Base-by-base conservation (phyloP, 1,140 invertebrate genomes). In the Leptinotarsa defecta region DNA sequence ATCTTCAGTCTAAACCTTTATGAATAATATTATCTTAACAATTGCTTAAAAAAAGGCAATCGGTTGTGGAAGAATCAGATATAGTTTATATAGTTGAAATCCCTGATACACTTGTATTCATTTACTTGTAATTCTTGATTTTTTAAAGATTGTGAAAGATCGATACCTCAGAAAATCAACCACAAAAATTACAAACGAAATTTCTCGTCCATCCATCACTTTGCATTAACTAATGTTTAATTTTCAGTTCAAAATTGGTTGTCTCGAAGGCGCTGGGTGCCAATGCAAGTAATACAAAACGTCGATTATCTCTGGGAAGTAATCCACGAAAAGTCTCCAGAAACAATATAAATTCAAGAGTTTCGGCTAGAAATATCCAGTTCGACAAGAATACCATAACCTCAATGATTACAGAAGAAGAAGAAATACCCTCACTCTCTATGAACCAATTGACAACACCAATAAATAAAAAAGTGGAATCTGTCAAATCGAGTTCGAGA, bases 211-310 rank as follows among this genome's bases (percentile, higher is more conserved):
- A 22, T 22, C 20, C 20, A 22, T 22, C 20, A 22, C 1, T 22
- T 27, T 27, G 5, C 27, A 34, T 34, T 11, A 34, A 34, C 34
- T 34, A 34, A 8, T 34, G 34, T 8, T 43, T 27, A 3, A 17
- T 24, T 65, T 70, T 49, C 68, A 70, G 68, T 17, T 70, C 68
- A 70, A 70, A 70, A 48, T 17, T 70, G 48, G 48, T 70, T 70
- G 68, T 70, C 48, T 52, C 68, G 0, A 70, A 52, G n/a, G 48
- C 68, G 13, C 48, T 70, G n/a, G 48, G 52, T 57, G 15, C 52
- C 52, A 57, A 57, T n/a, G 52, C 52, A 17, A 68, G 65, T 11
- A 27, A 19, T 27, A 68, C 15, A 68, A 68, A 27, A 24, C 27
- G 27, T n/a, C 19, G 65, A 27, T 27, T 68, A 27, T 24, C 65